Base-by-base conservation (phyloP, 92 coral and sea anemone genomes). In the Isaurus tuberculatus region DNA sequence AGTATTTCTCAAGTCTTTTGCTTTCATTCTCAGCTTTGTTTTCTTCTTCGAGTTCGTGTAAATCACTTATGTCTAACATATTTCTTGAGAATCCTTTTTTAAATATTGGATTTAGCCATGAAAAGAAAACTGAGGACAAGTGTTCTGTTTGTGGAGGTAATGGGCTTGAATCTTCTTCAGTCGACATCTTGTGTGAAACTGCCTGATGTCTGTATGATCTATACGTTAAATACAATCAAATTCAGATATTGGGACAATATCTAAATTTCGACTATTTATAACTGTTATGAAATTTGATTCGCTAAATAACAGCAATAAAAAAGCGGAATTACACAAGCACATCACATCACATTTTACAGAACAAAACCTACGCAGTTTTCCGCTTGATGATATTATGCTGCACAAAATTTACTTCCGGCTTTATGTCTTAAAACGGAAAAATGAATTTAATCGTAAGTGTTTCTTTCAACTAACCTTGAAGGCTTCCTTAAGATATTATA, bases 101-200 rank as follows among this genome's bases (percentile, higher is more conserved):
- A 27, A 74, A 74, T 74, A 74, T 74, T 25, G 80, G 80, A 74
- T 74, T 74, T 5, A 74, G 80, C 80, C 80, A 74, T 6, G 80
- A 74, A 33, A 74, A 74, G 26, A 74, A 23, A 19, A 74, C 8
- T 4, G 80, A 48, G 31, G 80, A 74, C 5, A 73, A 51, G 8
- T 26, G 31, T 16, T 74, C 80, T 29, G 65, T 17, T 33, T 51
- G 80, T 19, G 44, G 80, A 37, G 80, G 65, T 26, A 74, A 40
- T 32, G 49, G 8, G 23, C 0, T 16, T 20, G 63, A 27, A 17
- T 57, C 19, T 15, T 69, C 55, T 37, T 74, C 80, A 9, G 44
- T 48, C 43, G 65, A 30, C 80, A 51, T 68, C 43, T 33, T 28
- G 40, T 69, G 64, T 51, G 42, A 51, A 49, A 51, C 49, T 37